Conservation (phyloP, 2,888 invertebrate genomes). For the Drosophila neonasuta region DNA sequence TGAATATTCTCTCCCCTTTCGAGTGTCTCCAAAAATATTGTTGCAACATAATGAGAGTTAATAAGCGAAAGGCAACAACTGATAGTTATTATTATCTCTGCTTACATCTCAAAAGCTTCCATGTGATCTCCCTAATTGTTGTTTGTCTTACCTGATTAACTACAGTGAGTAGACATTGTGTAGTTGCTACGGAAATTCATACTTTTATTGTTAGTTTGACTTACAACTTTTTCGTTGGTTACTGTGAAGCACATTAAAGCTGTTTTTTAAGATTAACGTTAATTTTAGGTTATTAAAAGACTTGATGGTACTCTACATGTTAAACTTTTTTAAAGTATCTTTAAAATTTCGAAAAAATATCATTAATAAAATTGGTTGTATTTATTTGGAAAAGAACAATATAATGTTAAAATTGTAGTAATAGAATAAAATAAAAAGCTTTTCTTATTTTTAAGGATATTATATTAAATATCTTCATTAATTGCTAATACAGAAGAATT, state of each 20-base stretch:
- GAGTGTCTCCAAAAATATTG: slow-evolving; percentile 14
- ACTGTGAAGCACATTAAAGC: too few species aligned
- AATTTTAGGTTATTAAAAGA: neutral
- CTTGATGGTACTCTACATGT: too few species aligned
- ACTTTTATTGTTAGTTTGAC: neutral
- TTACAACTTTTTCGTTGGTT: neutral
- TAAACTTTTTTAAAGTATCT: too few species aligned
- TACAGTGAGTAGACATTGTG: neutral
- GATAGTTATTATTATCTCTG: slow-evolving; percentile 25
- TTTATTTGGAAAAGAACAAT: too few species aligned
- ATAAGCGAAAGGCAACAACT: slow-evolving; percentile 23
- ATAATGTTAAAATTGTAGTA: too few species aligned
- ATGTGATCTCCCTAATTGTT: slow-evolving; percentile 3
- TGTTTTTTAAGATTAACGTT: neutral
- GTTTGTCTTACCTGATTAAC: neutral
- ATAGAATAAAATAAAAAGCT: too few species aligned
- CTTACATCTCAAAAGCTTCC: slow-evolving; percentile 10
- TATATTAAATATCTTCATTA: too few species aligned
- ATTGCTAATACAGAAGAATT: too few species aligned
- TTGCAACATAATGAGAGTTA: slow-evolving; percentile 32
- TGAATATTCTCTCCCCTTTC: slow-evolving; percentile 39
- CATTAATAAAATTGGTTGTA: too few species aligned
- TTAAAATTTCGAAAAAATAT: too few species aligned
- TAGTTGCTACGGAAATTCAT: neutral
- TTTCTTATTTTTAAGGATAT: too few species aligned